These are phyloP conservation scores for Diglossa cyanea DNA, from an alignment of 2,797 vertebrate species.

Conservation along the genomic window DNA sequence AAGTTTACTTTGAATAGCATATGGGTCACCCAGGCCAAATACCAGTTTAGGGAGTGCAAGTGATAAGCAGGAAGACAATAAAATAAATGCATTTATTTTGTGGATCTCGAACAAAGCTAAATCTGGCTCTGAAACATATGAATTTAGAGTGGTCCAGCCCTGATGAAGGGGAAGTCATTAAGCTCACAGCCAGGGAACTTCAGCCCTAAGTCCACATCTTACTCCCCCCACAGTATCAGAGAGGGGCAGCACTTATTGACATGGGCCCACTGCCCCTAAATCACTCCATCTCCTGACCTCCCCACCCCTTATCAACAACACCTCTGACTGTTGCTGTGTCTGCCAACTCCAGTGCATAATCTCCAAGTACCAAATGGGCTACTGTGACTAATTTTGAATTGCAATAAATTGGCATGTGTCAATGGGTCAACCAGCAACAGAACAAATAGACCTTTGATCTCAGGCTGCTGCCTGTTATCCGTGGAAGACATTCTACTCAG, in stretches of 20 bases:
- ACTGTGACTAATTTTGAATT: constrained; percentile 8
- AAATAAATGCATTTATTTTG: not conserved
- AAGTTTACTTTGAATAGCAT: not conserved
- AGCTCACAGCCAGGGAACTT: not conserved
- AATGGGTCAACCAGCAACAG: not conserved
- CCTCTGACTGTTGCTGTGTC: not conserved
- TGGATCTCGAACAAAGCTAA: not conserved
- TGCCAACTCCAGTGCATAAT: not conserved
- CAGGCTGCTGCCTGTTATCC: not conserved
- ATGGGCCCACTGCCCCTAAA: not conserved
- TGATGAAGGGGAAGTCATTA: not conserved
- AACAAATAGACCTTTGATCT: constrained; percentile 1
- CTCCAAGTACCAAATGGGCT: not conserved
- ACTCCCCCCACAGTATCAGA: not conserved
- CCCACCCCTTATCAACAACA: not conserved
- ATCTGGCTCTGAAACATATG: not conserved
- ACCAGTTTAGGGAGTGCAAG: not conserved
- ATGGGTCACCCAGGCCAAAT: not conserved
- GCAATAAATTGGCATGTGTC: not conserved
- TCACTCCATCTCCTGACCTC: not conserved
- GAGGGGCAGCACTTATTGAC: not conserved
- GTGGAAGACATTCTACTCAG: not conserved
- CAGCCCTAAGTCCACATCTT: not conserved
- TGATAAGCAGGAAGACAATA: not conserved
- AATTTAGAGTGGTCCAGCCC: not conserved